Evolutionary conservation across 1,140 invertebrate genomes (phyloP), one percentile per base, ranked within the genome.

Genomic region (Diorhabda elongata): DNA sequence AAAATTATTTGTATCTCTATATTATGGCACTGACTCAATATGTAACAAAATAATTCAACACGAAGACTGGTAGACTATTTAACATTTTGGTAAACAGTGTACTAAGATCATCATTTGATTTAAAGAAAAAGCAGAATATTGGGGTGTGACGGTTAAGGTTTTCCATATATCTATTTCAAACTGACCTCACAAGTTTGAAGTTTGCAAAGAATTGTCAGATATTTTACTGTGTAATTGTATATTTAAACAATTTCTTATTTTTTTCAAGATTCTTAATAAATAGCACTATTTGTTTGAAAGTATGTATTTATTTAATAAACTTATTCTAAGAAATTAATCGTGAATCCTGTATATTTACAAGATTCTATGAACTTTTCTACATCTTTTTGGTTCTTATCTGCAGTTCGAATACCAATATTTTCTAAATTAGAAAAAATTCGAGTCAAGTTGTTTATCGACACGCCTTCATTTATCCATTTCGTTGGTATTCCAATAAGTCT

Each of bases 341-440:
- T 43, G 52, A 47, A 64, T 52, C 63, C 63, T 26, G 44, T 64
- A 5, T 44, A 5, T 47, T 52, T 56, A 11, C 63, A 64, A 26
- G 11, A 11, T 47, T 52, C 7, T 11, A 64, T 52, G 43, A 64
- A 64, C 7, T 56, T 11, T 0, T 5, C 43, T 6, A 64, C 7
- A 44, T 11, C n/a, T 3, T 8, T 47, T 41, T 64, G 44, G 52
- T 64, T 52, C 2, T 47, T 45, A 52, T 64, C 44, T 52, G 11
- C 45, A 6, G 45, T 42, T 7, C 11, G n/a, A 11, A 66, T 41
- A 42, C 64, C 64, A n/a, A 66, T 57, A n/a, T 9, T 58, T 66
- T 66, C 64, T 58, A 66, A 42, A 42, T 66, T 66, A n/a, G n/a
- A 6, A 44, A 66, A 58, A 42, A n/a, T 58, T 8, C 58, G 4